These are phyloP conservation scores for Etheostoma perlongum DNA, from an alignment of 2,797 vertebrate species.

Conservation along the genomic window DNA sequence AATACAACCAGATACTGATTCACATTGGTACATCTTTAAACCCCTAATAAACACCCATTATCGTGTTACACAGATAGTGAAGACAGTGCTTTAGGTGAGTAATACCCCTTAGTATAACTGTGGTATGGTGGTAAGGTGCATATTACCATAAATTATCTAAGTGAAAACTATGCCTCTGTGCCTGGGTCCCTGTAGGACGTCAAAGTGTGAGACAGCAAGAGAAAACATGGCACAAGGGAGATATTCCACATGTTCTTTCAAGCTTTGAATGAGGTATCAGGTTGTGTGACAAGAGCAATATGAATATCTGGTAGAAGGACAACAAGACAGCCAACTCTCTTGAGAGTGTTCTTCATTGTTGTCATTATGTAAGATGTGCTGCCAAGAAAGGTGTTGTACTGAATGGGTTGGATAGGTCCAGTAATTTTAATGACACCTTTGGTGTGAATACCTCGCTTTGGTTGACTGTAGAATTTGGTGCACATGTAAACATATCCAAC, in stretches of 20 bases:
- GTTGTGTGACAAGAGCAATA: conserved; percentile 37
- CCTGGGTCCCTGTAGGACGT: conserved; percentile 21
- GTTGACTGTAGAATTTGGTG: background rate
- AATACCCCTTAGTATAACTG: conserved; percentile 32
- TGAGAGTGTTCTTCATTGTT: conserved; percentile 23
- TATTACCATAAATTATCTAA: conserved; percentile 43
- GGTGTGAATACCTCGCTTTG: conserved; percentile 17
- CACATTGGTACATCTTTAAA: no score
- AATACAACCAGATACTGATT: no score
- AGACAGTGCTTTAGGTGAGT: conserved; percentile 23
- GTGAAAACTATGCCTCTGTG: conserved; percentile 4
- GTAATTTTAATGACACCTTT: conserved; percentile 5
- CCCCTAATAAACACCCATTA: background rate
- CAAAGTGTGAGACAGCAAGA: conserved; percentile 14
- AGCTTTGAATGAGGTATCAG: conserved; percentile 37
- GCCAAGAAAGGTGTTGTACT: background rate
- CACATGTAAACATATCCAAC: background rate
- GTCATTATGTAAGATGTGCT: conserved; percentile 24
- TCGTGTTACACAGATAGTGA: conserved; percentile 28
- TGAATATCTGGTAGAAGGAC: conserved; percentile 28
- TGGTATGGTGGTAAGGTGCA: conserved; percentile 23
- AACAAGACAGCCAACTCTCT: conserved; percentile 22
- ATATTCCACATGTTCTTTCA: conserved; percentile 46
- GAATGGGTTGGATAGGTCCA: conserved; percentile 9
- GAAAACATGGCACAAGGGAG: conserved; percentile 44